phyloP scores from a whole-genome alignment of 2,797 vertebrate species.

The Cetoscarus ocellatus region DNA sequence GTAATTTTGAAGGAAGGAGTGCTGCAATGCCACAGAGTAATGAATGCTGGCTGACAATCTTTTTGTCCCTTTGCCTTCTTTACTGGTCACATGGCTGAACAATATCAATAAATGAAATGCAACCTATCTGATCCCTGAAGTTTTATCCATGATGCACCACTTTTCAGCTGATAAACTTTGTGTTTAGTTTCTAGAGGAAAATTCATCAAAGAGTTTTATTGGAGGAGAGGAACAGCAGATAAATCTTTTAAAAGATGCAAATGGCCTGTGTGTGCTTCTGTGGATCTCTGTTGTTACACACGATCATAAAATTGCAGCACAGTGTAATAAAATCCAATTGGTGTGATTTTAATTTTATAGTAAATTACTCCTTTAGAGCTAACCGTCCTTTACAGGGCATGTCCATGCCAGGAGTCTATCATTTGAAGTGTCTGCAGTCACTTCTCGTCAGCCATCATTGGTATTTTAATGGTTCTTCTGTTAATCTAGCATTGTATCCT shows the following conservation, averaged over 20 bases:
- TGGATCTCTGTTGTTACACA: not conserved
- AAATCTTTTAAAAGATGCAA: constrained; percentile 16
- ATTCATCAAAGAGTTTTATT: constrained; percentile 1
- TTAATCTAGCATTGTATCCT: not conserved
- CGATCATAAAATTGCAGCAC: constrained; percentile 8
- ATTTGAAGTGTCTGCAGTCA: not conserved
- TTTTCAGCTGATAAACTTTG: too few species aligned
- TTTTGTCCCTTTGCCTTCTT: too few species aligned
- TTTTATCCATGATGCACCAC: constrained; percentile 19
- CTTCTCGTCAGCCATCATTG: too few species aligned
- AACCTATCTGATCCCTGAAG: too few species aligned
- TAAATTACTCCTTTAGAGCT: not conserved
- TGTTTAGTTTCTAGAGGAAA: constrained; percentile 15
- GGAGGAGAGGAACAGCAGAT: not conserved
- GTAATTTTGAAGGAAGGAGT: too few species aligned
- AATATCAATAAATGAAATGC: too few species aligned
- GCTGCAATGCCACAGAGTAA: too few species aligned
- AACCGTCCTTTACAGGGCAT: not conserved
- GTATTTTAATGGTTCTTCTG: not conserved
- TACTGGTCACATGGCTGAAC: too few species aligned
- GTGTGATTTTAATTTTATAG: not conserved
- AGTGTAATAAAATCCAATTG: constrained; percentile 10
- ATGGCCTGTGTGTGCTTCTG: not conserved
- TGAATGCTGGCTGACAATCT: too few species aligned
- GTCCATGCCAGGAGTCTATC: not conserved